Base-by-base conservation (phyloP, 2,797 vertebrate species). In the Sebastiscus albofasciatus region DNA sequence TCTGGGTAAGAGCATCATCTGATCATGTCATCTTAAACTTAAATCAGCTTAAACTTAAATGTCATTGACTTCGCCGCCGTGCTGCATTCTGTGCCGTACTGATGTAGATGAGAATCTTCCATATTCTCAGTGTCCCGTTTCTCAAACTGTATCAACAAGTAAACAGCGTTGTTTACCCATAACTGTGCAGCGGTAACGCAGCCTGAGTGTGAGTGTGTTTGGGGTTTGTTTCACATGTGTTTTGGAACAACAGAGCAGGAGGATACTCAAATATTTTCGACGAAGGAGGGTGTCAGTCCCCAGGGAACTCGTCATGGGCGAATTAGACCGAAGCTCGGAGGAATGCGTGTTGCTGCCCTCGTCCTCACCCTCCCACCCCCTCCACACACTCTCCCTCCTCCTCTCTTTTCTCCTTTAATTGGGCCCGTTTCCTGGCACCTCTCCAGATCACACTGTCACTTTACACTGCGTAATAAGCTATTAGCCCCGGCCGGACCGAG, bases 381-480 rank as follows among this genome's bases (percentile, higher is more conserved):
- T 16, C 29, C 73, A 22, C 74, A 69, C 78, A 66, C 42, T 60
- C 72, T 72, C 82, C 33, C 78, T 31, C 74, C 75, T 67, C 73
- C 70, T 26, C 81, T 83, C 80, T 85, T 90, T 96, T 96, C 91
- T 93, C 87, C 93, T 96, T 93, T 98, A 98, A 99, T 99, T 98
- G 97, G 96, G 95, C 95, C 95, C 72, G 93, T 96, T 95, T 91
- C 83, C 89, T 93, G 95, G 94, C 94, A 90, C 86, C 89, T 86
- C 67, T 96, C 96, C 96, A 96, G 95, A 95, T 96, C 95, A 94
- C 96, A 96, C 95, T 97, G 96, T 97, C 96, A 96, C 95, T 94
- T 93, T 96, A 96, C 91, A 94, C 95, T 93, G 93, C 86, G 93
- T 97, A 98, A 98, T 98, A 98, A 98, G 97, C 97, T 97, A 97